A percentile compares a stretch with the other conserved stretches of the same genome.
Conservation (phyloP, 2,888 invertebrate species). For the Tipula helvola region DNA sequence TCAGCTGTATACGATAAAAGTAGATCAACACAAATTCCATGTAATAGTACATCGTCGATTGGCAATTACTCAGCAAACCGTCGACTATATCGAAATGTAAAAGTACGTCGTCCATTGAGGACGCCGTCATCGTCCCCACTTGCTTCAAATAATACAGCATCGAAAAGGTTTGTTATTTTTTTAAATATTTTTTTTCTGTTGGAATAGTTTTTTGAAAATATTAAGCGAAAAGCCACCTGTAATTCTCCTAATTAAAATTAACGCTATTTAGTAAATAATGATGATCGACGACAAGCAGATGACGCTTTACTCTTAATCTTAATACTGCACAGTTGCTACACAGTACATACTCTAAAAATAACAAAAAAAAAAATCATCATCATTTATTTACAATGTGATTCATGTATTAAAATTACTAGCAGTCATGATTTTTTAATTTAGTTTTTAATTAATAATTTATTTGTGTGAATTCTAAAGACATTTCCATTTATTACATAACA, state of each 20-base stretch:
- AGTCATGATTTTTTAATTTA: not conserved
- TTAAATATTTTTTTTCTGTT: not conserved
- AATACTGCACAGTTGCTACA: not conserved
- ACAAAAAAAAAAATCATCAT: not conserved
- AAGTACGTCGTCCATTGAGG: slow-evolving; percentile 27
- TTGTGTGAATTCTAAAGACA: not conserved
- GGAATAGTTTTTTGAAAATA: not conserved
- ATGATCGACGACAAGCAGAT: not conserved
- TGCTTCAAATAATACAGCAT: slow-evolving; percentile 28
- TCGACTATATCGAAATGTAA: slow-evolving; percentile 23
- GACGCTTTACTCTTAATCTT: not conserved
- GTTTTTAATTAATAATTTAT: not conserved
- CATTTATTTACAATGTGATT: not conserved
- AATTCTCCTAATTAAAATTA: not conserved
- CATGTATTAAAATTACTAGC: not conserved
- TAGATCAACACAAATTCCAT: not conserved
- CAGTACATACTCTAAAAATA: not conserved
- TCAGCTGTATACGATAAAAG: slow-evolving; percentile 8
- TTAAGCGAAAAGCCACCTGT: not conserved
- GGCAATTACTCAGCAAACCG: slow-evolving; percentile 8
- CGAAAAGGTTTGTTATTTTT: slow-evolving; percentile 32
- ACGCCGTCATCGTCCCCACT: slow-evolving; percentile 33
- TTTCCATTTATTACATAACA: not conserved
- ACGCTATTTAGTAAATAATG: not conserved
- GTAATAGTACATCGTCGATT: not conserved